phyloP scores from a whole-genome alignment of 2,113 vertebrate species.

The Motacilla tschutschensis region DNA sequence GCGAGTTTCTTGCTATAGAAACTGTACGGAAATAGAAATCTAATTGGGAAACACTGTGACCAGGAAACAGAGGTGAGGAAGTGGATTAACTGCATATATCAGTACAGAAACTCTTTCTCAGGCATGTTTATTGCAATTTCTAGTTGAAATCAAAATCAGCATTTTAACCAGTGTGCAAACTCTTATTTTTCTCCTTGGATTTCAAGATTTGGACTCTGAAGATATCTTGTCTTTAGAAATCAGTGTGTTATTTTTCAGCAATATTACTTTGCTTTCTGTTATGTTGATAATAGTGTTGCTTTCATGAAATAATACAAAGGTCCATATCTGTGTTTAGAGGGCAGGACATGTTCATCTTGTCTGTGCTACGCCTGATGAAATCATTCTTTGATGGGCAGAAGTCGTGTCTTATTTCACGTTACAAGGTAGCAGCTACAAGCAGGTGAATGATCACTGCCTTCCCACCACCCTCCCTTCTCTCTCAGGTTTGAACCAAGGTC shows the following conservation, averaged over 20 bases:
- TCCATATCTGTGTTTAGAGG: neutral
- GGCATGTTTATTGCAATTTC: neutral
- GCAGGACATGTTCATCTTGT: neutral
- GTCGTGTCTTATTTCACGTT: neutral
- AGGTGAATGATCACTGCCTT: neutral
- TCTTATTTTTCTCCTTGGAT: neutral
- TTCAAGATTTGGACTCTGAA: neutral
- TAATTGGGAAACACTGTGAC: constrained; percentile 3
- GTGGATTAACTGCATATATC: neutral
- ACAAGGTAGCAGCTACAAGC: neutral
- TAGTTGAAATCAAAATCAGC: neutral
- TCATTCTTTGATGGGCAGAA: neutral
- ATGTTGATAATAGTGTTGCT: neutral
- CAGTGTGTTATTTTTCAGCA: neutral
- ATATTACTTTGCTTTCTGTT: neutral
- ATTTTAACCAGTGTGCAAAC: neutral
- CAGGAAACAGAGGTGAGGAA: constrained; percentile 1
- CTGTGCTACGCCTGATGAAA: neutral
- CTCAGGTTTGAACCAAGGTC: neutral
- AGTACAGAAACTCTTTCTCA: neutral
- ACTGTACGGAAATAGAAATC: neutral
- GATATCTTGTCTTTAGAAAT: neutral
- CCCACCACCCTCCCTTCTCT: neutral
- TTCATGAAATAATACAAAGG: neutral
- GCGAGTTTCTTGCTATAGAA: neutral